Evolutionary conservation across 2,888 invertebrate species (phyloP).

Genomic region (Cynaeus angustus): DNA sequence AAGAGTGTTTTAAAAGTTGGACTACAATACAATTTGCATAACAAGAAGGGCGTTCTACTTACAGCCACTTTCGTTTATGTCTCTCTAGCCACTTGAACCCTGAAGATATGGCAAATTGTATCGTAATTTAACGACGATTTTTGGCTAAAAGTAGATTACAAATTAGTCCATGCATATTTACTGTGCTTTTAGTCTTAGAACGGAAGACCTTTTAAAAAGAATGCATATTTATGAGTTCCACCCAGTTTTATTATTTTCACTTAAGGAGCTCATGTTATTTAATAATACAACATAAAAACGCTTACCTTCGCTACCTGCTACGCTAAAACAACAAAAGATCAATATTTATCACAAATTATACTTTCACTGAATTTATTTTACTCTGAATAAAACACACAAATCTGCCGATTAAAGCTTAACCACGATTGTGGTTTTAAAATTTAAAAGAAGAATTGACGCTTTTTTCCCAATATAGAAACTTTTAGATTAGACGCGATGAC

Average conservation of each 20-base stretch:
- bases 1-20: conserved; percentile 71
- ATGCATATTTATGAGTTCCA: conserved; percentile 59
- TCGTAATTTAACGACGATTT: conserved; percentile 65
- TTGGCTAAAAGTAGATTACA: conserved; percentile 60
- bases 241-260: conserved; percentile 42
- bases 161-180: conserved; percentile 60
- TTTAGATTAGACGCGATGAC: background rate
- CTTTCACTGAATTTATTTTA: no score
- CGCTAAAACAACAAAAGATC: no score
- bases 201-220: conserved; percentile 50
- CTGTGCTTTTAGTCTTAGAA: conserved; percentile 53
- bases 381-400: no score
- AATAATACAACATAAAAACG: conserved; percentile 30
- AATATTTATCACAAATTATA: no score
- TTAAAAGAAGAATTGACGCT: no score
- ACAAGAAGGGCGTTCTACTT: conserved; percentile 65
- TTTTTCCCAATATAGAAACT: no score
- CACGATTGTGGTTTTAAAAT: no score
- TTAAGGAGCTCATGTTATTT: conserved; percentile 31
- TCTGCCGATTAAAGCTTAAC: no score
- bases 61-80: conserved; percentile 67
- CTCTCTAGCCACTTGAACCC: conserved; percentile 65
- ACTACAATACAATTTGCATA: conserved; percentile 71
- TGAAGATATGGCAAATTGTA: conserved; percentile 67
- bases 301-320: background rate